These are phyloP conservation scores for Drosophila kikkawai DNA, from an alignment of 1,140 invertebrate species.

Conservation along the genomic window DNA sequence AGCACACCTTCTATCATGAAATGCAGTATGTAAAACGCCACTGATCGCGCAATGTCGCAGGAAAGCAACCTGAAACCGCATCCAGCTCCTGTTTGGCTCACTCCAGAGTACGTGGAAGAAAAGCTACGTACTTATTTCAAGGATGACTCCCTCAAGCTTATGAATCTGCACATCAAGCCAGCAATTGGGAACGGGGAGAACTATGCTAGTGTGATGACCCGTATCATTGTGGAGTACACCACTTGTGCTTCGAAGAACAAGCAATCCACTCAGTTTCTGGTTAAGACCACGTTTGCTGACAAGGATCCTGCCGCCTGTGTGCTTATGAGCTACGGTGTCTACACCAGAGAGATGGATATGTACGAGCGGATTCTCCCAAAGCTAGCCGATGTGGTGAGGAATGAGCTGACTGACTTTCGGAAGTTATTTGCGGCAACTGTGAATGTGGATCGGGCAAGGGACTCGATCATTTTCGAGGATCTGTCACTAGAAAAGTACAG, in stretches of 20 bases:
- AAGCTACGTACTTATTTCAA: slow-evolving; percentile 53
- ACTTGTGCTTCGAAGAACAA: not conserved
- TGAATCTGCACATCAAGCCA: slow-evolving; percentile 36
- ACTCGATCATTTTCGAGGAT: slow-evolving; percentile 38
- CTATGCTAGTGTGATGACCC: slow-evolving; percentile 69
- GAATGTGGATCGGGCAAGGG: slow-evolving; percentile 54
- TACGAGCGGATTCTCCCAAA: slow-evolving; percentile 70
- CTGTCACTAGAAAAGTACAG: slow-evolving; percentile 84
- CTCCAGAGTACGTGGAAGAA: slow-evolving; percentile 56
- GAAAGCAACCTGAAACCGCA: slow-evolving; percentile 3
- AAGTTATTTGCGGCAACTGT: slow-evolving; percentile 72
- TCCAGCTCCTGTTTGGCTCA: slow-evolving; percentile 65
- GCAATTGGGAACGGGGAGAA: slow-evolving; percentile 73
- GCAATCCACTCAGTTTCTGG: slow-evolving; percentile 40
- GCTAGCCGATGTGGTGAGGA: slow-evolving; percentile 11
- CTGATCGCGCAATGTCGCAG: slow-evolving; percentile 22
- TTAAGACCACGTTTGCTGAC: slow-evolving; percentile 60
- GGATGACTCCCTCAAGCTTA: slow-evolving; percentile 48
- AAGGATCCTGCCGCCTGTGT: slow-evolving; percentile 44
- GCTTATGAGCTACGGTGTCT: slow-evolving; percentile 54
- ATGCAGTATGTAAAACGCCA: not conserved
- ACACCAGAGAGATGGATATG: slow-evolving; percentile 67
- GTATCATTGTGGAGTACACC: slow-evolving; percentile 56
- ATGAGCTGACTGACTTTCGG: not conserved
- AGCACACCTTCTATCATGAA: not conserved